Evolutionary conservation across 35 echinoderm and acorn worm species (phyloP).

Genomic region (Hemicentrotus pulcherrimus): DNA sequence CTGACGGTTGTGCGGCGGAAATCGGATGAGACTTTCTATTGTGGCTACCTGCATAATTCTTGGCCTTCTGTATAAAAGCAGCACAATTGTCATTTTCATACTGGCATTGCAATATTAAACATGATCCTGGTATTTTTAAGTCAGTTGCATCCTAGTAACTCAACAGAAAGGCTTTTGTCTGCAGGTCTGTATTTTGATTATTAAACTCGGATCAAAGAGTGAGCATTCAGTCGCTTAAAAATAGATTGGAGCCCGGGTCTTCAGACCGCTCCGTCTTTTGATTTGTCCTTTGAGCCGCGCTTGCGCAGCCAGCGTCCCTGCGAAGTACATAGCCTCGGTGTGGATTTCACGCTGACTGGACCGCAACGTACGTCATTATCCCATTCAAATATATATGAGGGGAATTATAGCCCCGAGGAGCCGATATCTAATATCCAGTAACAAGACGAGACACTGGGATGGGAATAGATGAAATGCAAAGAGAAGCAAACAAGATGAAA

Average conservation of each 20-base stretch:
- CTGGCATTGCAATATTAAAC: too few relatives aligned
- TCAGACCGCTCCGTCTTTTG: not conserved
- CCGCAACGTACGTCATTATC: not conserved
- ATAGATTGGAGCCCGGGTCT: not conserved
- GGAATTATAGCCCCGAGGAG: not conserved
- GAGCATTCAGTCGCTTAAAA: not conserved
- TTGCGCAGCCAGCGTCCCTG: not conserved
- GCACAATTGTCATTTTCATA: too few relatives aligned
- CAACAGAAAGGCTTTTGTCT: not conserved
- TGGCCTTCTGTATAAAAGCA: too few relatives aligned
- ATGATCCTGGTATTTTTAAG: too few relatives aligned
- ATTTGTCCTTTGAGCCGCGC: not conserved
- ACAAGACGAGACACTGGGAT: not conserved
- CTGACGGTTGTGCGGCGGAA: too few relatives aligned
- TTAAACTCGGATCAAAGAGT: not conserved
- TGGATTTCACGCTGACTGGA: not conserved
- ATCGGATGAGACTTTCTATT: too few relatives aligned
- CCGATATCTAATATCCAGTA: not conserved
- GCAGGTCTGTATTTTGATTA: not conserved
- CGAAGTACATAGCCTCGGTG: not conserved
- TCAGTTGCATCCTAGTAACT: not conserved
- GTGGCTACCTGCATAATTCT: too few relatives aligned
- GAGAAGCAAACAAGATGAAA: not conserved
- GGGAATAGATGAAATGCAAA: conserved; percentile 13
- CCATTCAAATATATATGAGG: conserved; percentile 6